Base-by-base conservation (phyloP, 2,113 vertebrate species). In the Cephalopholis sonnerati region DNA sequence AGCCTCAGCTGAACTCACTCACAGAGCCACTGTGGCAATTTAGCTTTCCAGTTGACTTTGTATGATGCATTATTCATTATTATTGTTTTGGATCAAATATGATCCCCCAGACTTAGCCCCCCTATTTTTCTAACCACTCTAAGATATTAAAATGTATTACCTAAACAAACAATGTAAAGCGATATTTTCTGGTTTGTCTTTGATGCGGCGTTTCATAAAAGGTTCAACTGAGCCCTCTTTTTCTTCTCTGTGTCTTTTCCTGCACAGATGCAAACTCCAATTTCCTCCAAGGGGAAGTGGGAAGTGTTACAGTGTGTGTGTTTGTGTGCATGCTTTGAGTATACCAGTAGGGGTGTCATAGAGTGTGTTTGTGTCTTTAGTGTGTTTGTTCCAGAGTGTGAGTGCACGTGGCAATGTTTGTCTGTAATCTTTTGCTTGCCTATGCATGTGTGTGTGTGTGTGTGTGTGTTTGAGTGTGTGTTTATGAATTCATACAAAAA, bases 401-500 rank as follows among this genome's bases (percentile, higher is more conserved):
- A 63, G 69, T 77, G 59, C 72, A 82, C 59, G 58, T 79, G 68
- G 68, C 66, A 64, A 24, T 86, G 74, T 82, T 84, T 68, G 51
- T 59, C 64, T 79, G 68, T 57, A 79, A 59, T 81, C 29, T 69
- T 78, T 80, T 71, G 62, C 59, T 24, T 69, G 51, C 7, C 16
- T 66, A 32, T 62, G 64, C 16, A 13, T 65, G 66, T 70, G 74
- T 72, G 32, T 79, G 57, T 80, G 68, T 61, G 46, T 79, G 25
- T 62, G 48, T 69, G 41, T 57, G 32, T 61, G 54, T 73, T n/a
- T 57, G 24, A 27, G n/a, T 61, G 67, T 61, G 59, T 88, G 61
- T 73, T 74, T 73, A 65, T 78, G 53, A 51, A 65, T 84, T 88
- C 69, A 85, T 82, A 85, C 67, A 88, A 73, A 83, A 85, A 27